Evolutionary conservation across 2,797 vertebrate species (phyloP), one percentile per base, ranked within the genome.

Genomic region (Pseudotriccus pelzelni): DNA sequence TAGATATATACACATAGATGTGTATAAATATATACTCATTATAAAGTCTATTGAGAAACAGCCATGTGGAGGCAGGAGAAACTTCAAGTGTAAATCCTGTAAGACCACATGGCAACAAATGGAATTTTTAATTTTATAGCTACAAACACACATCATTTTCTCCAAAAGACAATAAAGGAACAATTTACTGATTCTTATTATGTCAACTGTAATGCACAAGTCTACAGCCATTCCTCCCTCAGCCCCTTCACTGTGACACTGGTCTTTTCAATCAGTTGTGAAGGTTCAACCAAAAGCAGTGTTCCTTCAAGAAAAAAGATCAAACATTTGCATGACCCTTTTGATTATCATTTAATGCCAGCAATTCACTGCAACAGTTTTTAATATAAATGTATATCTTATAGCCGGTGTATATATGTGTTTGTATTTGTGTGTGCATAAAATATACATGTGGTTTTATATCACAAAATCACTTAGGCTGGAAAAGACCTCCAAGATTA

Each of bases 201-300:
- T 34, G 43, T 10, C 32, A 39, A 17, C 9, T 41, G 28, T 44
- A 23, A 72, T 24, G 46, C 16, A 64, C 3, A 63, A 39, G 14
- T 47, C 14, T 53, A 9, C 8, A 41, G 3, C 2, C 7, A 19
- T 59, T 16, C 6, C 3, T 55, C 9, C 9, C 5, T 15, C 9
- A 17, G 0, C 5, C 22, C 11, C 41, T 53, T 10, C 10, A 2
- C 18, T 23, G 2, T 30, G 10, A 24, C 1, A 6, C 4, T 22
- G 55, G 11, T 14, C n/a, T 60, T 59, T 49, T 53, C 41, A 21
- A 15, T 87, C 58, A 49, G 1, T 7, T 49, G 16, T n/a, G 24
- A 73, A 73, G 12, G 6, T 19, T 86, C 34, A 83, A 25, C 7
- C 9, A 55, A 73, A 77, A 86, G 36, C 12, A 56, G 6, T 7